These are phyloP conservation scores for Arnoldichthys spilopterus DNA, from an alignment of 2,797 vertebrate genomes.

Conservation along the genomic window DNA sequence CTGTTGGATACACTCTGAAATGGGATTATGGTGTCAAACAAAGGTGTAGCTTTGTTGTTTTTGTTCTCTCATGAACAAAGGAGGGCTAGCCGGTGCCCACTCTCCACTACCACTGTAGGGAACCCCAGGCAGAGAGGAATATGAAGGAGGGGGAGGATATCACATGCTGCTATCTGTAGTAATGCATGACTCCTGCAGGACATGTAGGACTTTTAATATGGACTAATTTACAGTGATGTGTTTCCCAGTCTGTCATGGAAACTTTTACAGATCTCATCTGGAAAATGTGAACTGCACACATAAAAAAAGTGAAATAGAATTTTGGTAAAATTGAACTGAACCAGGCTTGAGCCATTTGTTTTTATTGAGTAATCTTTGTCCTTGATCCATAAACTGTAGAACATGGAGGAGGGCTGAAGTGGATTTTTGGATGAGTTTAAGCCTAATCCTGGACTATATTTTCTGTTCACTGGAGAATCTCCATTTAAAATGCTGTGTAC, in stretches of 20 bases:
- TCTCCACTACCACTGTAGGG: conserved; percentile 30
- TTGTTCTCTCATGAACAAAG: conserved; percentile 55
- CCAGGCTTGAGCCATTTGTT: conserved; percentile 12
- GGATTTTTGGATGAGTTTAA: too few species aligned
- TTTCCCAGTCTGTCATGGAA: background rate
- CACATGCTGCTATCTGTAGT: background rate
- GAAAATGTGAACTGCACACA: background rate
- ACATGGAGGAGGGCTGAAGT: too few species aligned
- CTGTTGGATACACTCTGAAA: background rate
- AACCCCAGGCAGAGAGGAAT: conserved; percentile 16
- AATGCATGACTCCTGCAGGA: background rate
- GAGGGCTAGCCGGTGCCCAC: conserved; percentile 31
- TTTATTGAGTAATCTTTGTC: background rate
- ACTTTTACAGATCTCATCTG: background rate
- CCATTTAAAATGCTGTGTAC: too few species aligned
- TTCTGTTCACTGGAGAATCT: too few species aligned
- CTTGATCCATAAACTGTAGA: too few species aligned
- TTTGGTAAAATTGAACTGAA: background rate
- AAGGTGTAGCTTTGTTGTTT: conserved; percentile 40
- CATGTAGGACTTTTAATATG: conserved; percentile 18
- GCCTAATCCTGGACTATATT: too few species aligned
- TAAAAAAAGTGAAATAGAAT: background rate
- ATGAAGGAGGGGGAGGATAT: conserved; percentile 41
- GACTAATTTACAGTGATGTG: conserved; percentile 17
- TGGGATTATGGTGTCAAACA: background rate